phyloP scores from a whole-genome alignment of 2,113 vertebrate genomes.

The Heloderma charlesbogerti region DNA sequence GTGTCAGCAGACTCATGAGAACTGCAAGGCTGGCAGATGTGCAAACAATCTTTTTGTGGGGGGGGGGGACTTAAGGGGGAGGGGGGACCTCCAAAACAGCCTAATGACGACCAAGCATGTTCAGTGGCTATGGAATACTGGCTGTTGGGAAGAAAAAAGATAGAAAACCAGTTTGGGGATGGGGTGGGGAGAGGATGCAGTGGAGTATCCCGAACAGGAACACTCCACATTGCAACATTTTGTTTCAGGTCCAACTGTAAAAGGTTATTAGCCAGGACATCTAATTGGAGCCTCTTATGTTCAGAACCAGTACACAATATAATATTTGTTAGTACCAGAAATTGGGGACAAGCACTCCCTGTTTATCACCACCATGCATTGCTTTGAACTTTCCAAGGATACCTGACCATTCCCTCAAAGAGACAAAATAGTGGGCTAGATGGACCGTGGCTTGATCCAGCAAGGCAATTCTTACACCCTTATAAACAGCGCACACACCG shows the following conservation, averaged over 20 bases:
- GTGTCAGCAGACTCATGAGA: no score
- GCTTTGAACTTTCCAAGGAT: not conserved
- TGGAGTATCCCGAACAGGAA: not conserved
- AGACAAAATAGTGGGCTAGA: not conserved
- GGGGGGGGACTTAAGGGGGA: no score
- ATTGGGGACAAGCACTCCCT: not conserved
- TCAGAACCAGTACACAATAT: no score
- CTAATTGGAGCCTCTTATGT: not conserved
- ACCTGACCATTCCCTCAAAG: not conserved
- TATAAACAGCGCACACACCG: not conserved
- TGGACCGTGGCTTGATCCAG: not conserved
- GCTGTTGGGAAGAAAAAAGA: not conserved
- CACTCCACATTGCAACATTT: not conserved
- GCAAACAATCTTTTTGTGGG: no score
- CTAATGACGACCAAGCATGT: not conserved
- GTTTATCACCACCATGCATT: not conserved
- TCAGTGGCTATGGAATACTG: not conserved
- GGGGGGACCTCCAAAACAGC: not conserved
- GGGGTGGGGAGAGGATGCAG: not conserved
- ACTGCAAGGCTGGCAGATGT: no score
- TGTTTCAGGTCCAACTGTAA: not conserved
- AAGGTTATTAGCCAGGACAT: not conserved
- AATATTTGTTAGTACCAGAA: not conserved
- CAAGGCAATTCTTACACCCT: not conserved
- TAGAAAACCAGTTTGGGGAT: not conserved